Percentiles rank a stretch among this genome's conserved stretches.
phyloP scores from a whole-genome alignment of 2,113 vertebrate species.

The Gallinago paraguaiae region DNA sequence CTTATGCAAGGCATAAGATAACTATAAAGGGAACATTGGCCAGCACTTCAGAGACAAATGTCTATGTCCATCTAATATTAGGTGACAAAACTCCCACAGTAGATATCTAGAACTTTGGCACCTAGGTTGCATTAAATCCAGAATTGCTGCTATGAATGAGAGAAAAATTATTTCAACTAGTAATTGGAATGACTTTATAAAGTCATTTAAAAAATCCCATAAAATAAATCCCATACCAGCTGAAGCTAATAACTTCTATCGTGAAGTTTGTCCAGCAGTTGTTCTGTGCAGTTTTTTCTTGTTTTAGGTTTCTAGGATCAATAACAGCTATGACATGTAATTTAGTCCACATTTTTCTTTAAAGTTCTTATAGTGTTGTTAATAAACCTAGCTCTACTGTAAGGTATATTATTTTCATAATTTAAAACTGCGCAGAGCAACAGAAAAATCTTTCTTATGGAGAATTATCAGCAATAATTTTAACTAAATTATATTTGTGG shows the following conservation, averaged over 20 bases:
- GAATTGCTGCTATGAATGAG: not conserved
- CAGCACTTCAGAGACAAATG: not conserved
- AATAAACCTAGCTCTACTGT: not conserved
- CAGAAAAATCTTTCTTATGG: not conserved
- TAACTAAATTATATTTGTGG: not conserved
- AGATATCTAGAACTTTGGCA: not conserved
- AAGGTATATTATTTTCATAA: not conserved
- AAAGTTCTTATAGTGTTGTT: not conserved
- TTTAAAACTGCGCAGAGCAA: not conserved
- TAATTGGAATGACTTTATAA: not conserved
- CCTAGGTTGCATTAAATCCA: not conserved
- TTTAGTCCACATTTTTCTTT: not conserved
- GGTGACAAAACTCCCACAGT: not conserved
- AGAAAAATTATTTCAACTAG: not conserved
- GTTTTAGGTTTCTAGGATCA: not conserved
- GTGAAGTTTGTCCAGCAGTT: not conserved
- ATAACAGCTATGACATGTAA: not conserved
- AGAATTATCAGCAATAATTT: not conserved
- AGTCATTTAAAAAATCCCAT: too few species aligned
- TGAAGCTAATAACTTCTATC: not conserved
- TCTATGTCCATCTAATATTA: not conserved
- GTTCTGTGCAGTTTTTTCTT: not conserved
- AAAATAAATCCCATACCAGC: not conserved
- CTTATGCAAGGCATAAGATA: not conserved
- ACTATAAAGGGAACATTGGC: not conserved